Evolutionary conservation across 2,797 vertebrate genomes (phyloP).

Genomic region (Tarsius wallacei): DNA sequence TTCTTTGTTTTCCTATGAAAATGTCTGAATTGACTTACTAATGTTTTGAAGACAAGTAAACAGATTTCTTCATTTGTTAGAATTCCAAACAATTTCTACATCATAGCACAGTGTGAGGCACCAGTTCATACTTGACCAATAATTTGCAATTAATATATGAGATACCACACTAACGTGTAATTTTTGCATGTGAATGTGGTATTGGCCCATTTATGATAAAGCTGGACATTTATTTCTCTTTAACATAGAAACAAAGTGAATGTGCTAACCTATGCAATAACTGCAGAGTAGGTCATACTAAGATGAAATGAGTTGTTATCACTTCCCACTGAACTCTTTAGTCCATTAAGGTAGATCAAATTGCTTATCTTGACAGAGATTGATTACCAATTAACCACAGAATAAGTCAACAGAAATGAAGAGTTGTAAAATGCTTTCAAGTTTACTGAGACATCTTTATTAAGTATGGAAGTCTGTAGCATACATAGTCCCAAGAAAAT

Average conservation of each 20-base stretch:
- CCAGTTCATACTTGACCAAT: not conserved
- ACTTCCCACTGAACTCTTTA: conserved; percentile 81
- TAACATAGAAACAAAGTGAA: conserved; percentile 48
- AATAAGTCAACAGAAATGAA: conserved; percentile 82
- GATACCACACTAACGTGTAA: not conserved
- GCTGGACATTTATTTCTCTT: conserved; percentile 2
- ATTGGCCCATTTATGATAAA: conserved; percentile 25
- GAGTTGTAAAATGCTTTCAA: conserved; percentile 78
- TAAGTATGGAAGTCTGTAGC: conserved; percentile 80
- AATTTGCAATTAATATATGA: conserved; percentile 22
- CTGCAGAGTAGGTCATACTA: conserved; percentile 69
- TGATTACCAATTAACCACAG: conserved; percentile 86
- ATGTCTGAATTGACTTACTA: conserved; percentile 19
- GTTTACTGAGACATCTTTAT: conserved; percentile 87
- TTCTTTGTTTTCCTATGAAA: not conserved
- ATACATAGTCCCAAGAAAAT: conserved; percentile 80
- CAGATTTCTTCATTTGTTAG: not conserved
- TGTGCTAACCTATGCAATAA: conserved; percentile 24
- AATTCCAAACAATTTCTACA: not conserved
- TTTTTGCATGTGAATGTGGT: not conserved
- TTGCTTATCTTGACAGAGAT: conserved; percentile 87
- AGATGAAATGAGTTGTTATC: conserved; percentile 84
- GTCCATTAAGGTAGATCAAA: conserved; percentile 84
- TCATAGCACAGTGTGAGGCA: not conserved
- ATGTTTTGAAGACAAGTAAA: conserved; percentile 7